A percentile compares a stretch with the other conserved stretches of the same genome.
phyloP scores from a whole-genome alignment of 30 jellyfish, hydroid and myxozoan genomes.

The Aurelia sp. region DNA sequence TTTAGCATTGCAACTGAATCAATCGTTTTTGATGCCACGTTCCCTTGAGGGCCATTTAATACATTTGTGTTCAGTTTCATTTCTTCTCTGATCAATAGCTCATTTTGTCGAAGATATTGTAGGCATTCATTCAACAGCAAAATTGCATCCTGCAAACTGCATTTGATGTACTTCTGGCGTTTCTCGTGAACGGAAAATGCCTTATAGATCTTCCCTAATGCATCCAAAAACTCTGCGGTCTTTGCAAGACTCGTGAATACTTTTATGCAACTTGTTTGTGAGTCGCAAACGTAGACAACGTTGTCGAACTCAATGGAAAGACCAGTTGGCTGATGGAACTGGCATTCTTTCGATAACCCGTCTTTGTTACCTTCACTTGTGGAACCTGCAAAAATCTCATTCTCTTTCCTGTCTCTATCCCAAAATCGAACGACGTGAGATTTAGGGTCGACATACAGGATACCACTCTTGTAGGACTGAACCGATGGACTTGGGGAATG shows the following conservation, averaged over 20 bases:
- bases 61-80: background rate
- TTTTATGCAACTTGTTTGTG: constrained; percentile 35
- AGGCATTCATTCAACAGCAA: too few species aligned
- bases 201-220: background rate
- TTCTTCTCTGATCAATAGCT: background rate
- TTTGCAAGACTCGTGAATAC: constrained; percentile 3
- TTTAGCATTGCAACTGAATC: constrained; percentile 3
- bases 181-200: too few species aligned
- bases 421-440: constrained; percentile 8
- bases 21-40: constrained; percentile 22
- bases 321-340: constrained; percentile 30
- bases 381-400: background rate
- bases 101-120: too few species aligned
- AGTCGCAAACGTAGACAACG: constrained; percentile 23
- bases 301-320: constrained; percentile 27
- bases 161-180: background rate
- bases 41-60: background rate
- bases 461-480: constrained; percentile 8
- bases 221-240: constrained; percentile 15
- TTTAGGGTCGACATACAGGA: constrained; percentile 4
- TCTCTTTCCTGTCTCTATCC: constrained; percentile 10
- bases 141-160: too few species aligned
- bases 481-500: constrained; percentile 11
- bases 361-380: background rate
- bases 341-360: constrained; percentile 13